phyloP scores from a whole-genome alignment of 1,140 invertebrate genomes.

The Drosophila pachea region DNA sequence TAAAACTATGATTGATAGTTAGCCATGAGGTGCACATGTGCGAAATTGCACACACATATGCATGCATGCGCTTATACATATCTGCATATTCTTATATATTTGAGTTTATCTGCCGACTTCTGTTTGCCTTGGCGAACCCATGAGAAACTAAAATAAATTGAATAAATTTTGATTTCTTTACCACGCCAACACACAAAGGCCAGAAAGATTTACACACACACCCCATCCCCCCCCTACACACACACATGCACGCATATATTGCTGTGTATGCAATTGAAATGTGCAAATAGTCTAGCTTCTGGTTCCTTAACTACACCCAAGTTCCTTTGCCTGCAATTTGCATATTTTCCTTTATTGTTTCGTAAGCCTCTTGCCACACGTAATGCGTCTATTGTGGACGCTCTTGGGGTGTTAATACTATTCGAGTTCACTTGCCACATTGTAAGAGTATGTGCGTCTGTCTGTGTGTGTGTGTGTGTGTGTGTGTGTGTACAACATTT shows the following conservation, averaged over 20 bases:
- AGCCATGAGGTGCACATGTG: background rate
- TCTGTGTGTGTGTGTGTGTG: too few relatives aligned
- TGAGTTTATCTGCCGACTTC: too few relatives aligned
- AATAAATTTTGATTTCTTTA: too few relatives aligned
- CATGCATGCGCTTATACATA: too few relatives aligned
- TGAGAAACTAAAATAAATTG: too few relatives aligned
- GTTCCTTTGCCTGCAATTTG: conserved; percentile 50
- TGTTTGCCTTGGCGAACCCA: too few relatives aligned
- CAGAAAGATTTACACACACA: background rate
- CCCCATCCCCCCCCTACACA: background rate
- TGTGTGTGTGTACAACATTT: too few relatives aligned
- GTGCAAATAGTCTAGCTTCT: background rate
- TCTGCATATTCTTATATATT: too few relatives aligned
- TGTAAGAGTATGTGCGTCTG: too few relatives aligned
- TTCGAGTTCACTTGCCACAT: background rate
- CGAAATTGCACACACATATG: background rate
- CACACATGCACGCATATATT: background rate
- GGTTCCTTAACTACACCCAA: conserved; percentile 17
- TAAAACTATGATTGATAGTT: background rate
- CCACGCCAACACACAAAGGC: too few relatives aligned
- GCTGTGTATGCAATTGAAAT: background rate
- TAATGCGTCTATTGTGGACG: conserved; percentile 37
- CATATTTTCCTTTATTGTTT: conserved; percentile 67
- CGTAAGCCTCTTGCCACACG: conserved; percentile 52
- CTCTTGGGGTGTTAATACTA: background rate